Conservation (phyloP, 2,797 vertebrate species). For the Melanotaenia parkinsoni region DNA sequence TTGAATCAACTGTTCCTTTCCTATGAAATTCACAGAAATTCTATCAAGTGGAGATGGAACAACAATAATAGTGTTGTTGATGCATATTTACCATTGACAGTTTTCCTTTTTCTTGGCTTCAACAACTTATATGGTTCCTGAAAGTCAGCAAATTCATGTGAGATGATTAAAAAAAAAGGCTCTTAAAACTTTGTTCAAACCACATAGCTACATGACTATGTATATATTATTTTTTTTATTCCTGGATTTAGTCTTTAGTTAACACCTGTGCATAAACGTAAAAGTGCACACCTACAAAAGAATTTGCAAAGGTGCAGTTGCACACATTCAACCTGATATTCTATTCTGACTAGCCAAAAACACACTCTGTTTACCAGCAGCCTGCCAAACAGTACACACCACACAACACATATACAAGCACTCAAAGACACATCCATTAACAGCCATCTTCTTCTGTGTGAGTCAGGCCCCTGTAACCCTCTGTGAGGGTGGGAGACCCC, state of each 20-base stretch:
- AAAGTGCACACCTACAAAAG: not conserved
- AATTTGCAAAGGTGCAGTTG: slow-evolving; percentile 26
- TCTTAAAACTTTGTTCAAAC: not conserved
- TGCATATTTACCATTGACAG: not conserved
- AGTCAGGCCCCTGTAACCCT: slow-evolving; percentile 70
- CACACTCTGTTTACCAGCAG: slow-evolving; percentile 43
- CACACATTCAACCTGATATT: slow-evolving; percentile 45
- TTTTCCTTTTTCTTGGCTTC: slow-evolving; percentile 31
- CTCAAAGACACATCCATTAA: slow-evolving; percentile 73
- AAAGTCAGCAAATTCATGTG: slow-evolving; percentile 5
- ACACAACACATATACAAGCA: slow-evolving; percentile 59
- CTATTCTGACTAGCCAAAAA: slow-evolving; percentile 52
- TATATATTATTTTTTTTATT: not conserved
- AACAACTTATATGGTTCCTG: not conserved
- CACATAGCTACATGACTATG: not conserved
- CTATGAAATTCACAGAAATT: slow-evolving; percentile 45
- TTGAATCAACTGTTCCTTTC: slow-evolving; percentile 49
- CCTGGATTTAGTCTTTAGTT: not conserved
- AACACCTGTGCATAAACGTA: slow-evolving; percentile 22
- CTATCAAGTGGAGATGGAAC: slow-evolving; percentile 19
- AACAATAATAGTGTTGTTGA: slow-evolving; percentile 20
- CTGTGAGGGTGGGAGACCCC: slow-evolving; percentile 72
- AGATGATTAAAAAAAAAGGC: not conserved
- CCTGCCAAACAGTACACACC: slow-evolving; percentile 46
- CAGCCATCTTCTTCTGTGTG: slow-evolving; percentile 65